phyloP scores from a whole-genome alignment of 2,888 invertebrate genomes.

The Pollenia labialis region DNA sequence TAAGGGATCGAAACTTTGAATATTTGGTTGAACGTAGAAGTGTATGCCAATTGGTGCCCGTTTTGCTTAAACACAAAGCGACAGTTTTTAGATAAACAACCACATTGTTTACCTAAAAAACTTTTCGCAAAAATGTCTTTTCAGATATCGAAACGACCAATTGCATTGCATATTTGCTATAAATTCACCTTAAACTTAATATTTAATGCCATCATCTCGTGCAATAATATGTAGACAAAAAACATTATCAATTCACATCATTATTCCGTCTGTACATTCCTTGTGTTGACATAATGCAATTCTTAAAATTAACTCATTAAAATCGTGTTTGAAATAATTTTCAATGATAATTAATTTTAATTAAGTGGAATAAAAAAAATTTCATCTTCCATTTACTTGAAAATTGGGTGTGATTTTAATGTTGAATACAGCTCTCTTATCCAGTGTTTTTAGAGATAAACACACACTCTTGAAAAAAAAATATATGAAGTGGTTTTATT shows the following conservation, averaged over 20 bases:
- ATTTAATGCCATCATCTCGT: background rate
- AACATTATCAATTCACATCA: constrained; percentile 16
- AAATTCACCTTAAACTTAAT: background rate
- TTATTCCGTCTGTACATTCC: background rate
- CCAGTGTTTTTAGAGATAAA: constrained; percentile 2
- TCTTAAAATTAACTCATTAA: constrained; percentile 47
- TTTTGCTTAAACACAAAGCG: too few species aligned
- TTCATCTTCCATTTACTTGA: constrained; percentile 44
- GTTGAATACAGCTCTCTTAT: constrained; percentile 27
- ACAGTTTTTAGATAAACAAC: too few species aligned
- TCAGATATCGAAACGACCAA: too few species aligned
- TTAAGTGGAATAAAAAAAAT: constrained; percentile 34
- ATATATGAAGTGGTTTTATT: background rate
- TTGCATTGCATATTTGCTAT: too few species aligned
- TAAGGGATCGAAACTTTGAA: too few species aligned
- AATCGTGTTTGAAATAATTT: constrained; percentile 29
- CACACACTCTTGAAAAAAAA: background rate
- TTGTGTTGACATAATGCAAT: constrained; percentile 22
- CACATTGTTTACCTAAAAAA: too few species aligned
- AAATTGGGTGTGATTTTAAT: constrained; percentile 68
- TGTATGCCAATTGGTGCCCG: too few species aligned
- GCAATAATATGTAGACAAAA: background rate
- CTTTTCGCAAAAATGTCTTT: too few species aligned
- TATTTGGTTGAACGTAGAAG: too few species aligned
- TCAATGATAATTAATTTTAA: constrained; percentile 55